Evolutionary conservation across 2,888 invertebrate genomes (phyloP).

Genomic region (Dynastes maya): DNA sequence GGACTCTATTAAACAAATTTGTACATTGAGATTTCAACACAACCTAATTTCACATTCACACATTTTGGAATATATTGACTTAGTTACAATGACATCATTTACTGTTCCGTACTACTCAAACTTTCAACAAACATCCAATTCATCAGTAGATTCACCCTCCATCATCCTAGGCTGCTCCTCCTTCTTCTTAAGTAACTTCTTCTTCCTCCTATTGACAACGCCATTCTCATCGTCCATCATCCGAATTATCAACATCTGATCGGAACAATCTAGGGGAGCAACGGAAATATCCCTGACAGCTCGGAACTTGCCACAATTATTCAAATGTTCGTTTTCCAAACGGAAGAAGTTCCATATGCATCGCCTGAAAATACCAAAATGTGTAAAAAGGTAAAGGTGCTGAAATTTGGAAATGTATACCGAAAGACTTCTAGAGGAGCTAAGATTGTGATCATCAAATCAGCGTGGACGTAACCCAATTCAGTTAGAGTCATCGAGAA

Average conservation of each 20-base stretch:
- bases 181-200: slow-evolving; percentile 68
- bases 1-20: slow-evolving; percentile 37
- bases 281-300: slow-evolving; percentile 98
- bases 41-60: slow-evolving; percentile 13
- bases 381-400: too few species aligned
- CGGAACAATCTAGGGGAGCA: slow-evolving; percentile 93
- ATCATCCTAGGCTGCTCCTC: slow-evolving; percentile 63
- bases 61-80: slow-evolving; percentile 16
- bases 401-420: slow-evolving; percentile 68
- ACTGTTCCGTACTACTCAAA: neutral
- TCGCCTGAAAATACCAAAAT: slow-evolving; percentile 74
- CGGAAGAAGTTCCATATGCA: slow-evolving; percentile 99
- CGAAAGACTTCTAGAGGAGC: slow-evolving; percentile 92
- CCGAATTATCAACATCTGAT: slow-evolving; percentile 89
- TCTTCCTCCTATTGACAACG: slow-evolving; percentile 81
- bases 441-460: slow-evolving; percentile 88
- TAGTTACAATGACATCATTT: neutral
- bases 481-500: slow-evolving; percentile 89
- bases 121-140: slow-evolving; percentile 61
- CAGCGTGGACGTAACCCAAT: slow-evolving; percentile 81
- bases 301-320: slow-evolving; percentile 99
- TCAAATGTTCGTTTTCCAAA: slow-evolving; percentile 98
- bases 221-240: slow-evolving; percentile 98
- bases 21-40: slow-evolving; percentile 38
- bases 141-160: slow-evolving; percentile 69